phyloP scores from a whole-genome alignment of 2,797 vertebrate genomes.

The Pipistrellus kuhlii region DNA sequence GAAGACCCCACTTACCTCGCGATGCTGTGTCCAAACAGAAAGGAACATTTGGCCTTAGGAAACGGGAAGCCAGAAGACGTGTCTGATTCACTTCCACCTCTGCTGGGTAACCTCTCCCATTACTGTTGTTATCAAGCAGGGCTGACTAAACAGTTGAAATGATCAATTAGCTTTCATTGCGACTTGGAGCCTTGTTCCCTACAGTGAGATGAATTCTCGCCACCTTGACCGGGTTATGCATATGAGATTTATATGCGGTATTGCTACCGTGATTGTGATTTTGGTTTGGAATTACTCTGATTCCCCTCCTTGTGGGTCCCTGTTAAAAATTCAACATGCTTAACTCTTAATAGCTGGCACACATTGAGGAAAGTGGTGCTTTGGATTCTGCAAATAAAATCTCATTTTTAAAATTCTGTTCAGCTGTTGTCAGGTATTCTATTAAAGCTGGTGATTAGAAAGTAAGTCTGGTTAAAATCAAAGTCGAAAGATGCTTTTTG shows the following conservation, averaged over 20 bases:
- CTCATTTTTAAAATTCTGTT: slow-evolving; percentile 61
- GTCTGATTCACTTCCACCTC: slow-evolving; percentile 54
- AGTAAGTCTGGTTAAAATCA: slow-evolving; percentile 25
- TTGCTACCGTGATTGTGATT: neutral
- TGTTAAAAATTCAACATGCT: neutral
- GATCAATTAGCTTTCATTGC: slow-evolving; percentile 68
- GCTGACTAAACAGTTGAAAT: slow-evolving; percentile 63
- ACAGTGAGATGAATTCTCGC: neutral
- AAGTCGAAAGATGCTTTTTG: neutral
- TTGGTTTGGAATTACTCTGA: slow-evolving; percentile 43
- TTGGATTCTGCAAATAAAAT: neutral
- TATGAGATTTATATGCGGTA: neutral
- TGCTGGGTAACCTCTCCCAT: slow-evolving; percentile 59
- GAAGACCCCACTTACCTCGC: neutral
- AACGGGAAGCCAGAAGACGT: neutral
- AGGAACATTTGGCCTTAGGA: neutral
- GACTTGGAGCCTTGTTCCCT: slow-evolving; percentile 19
- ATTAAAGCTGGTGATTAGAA: neutral
- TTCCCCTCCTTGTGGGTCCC: neutral
- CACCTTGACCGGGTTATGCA: neutral
- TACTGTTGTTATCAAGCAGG: slow-evolving; percentile 59
- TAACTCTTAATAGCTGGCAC: neutral
- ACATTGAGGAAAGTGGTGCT: slow-evolving; percentile 15
- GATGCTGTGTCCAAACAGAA: neutral
- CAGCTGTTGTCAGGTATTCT: slow-evolving; percentile 3